Conservation (phyloP, 2,888 invertebrate genomes). For the Lithodes maja region DNA sequence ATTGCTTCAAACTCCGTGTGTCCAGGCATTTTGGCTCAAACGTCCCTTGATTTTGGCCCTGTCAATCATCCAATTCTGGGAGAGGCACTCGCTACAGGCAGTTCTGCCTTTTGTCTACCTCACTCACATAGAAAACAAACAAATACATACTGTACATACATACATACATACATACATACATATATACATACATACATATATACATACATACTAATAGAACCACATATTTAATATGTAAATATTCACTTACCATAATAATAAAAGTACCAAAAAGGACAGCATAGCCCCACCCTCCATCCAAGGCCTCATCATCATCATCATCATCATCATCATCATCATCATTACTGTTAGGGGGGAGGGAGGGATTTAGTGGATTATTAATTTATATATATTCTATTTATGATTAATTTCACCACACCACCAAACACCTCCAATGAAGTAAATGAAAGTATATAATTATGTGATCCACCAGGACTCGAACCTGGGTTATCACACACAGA, state of each 20-base stretch:
- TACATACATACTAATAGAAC: background rate
- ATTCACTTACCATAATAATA: background rate
- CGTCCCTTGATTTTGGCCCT: too few relatives aligned
- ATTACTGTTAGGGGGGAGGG: background rate
- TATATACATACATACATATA: slow-evolving; percentile 5
- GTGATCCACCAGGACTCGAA: too few relatives aligned
- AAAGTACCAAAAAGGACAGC: background rate
- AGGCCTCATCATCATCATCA: background rate
- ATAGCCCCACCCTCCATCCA: slow-evolving; percentile 8
- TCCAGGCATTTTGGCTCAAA: too few relatives aligned
- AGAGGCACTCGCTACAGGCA: too few relatives aligned
- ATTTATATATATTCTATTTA: background rate
- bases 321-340: background rate
- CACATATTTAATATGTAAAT: background rate
- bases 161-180: background rate
- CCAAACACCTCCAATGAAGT: too few relatives aligned
- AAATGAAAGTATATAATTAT: too few relatives aligned
- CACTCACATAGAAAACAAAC: too few relatives aligned
- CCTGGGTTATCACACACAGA: too few relatives aligned
- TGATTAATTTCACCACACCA: background rate
- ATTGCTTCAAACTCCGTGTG: too few relatives aligned
- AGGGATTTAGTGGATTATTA: background rate
- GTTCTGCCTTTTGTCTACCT: too few relatives aligned
- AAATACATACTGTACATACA: background rate
- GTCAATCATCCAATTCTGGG: too few relatives aligned